phyloP scores from a whole-genome alignment of 2,113 vertebrate genomes.

The Chinchilla lanigera region DNA sequence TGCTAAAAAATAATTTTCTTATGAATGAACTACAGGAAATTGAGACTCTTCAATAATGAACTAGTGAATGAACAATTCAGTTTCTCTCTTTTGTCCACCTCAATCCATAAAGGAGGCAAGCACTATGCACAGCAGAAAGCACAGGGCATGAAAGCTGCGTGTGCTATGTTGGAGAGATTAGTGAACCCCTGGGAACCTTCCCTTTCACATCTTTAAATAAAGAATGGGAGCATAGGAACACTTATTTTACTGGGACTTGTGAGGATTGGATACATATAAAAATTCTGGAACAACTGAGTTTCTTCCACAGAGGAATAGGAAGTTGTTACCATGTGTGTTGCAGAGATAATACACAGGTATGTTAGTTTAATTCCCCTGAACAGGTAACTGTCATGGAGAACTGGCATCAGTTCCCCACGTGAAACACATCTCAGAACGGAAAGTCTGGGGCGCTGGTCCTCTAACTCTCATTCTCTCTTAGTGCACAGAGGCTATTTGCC shows the following conservation, averaged over 20 bases:
- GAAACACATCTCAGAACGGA: neutral
- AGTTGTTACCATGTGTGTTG: no score
- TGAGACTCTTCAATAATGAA: slow-evolving; percentile 58
- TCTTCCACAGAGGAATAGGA: neutral
- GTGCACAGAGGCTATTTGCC: neutral
- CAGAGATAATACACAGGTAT: neutral
- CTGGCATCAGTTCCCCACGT: neutral
- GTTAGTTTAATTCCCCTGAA: neutral
- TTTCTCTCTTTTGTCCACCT: neutral
- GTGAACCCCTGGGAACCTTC: neutral
- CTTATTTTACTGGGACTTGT: neutral
- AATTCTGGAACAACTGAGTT: neutral
- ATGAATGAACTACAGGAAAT: slow-evolving; percentile 29
- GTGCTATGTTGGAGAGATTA: neutral
- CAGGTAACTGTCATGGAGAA: neutral
- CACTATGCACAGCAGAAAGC: neutral
- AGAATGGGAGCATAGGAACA: neutral
- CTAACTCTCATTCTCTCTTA: no score
- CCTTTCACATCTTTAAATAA: neutral
- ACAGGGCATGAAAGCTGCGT: neutral
- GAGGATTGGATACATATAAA: neutral
- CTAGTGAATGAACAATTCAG: neutral
- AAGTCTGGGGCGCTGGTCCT: neutral
- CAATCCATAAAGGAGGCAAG: neutral
- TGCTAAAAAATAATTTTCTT: slow-evolving; percentile 26